Percentiles rank a stretch among this genome's conserved stretches.
phyloP scores from a whole-genome alignment of 1,140 invertebrate genomes.

The Apis dorsata region DNA sequence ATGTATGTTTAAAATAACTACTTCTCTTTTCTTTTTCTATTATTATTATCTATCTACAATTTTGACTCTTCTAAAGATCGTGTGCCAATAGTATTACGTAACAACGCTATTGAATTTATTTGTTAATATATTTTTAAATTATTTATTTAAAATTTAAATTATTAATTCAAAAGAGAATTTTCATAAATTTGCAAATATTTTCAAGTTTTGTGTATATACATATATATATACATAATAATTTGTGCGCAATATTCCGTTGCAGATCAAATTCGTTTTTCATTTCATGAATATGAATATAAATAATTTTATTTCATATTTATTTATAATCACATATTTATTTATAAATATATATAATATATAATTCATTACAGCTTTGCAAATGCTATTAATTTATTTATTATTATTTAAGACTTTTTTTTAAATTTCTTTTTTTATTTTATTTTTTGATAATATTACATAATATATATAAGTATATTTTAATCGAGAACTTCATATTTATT shows the following conservation, averaged over 20 bases:
- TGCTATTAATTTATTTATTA: slow-evolving; percentile 31
- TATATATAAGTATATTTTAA: not conserved
- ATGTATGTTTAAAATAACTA: slow-evolving; percentile 15
- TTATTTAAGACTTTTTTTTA: not conserved
- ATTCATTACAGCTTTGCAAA: slow-evolving; percentile 23
- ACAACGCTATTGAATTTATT: not conserved
- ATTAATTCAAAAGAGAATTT: not conserved
- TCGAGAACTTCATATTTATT: slow-evolving; percentile 18
- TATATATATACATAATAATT: too few species aligned
- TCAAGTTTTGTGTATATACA: too few species aligned
- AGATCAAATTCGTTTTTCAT: too few species aligned
- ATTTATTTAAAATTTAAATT: not conserved
- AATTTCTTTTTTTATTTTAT: slow-evolving; percentile 10
- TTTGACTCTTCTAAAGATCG: not conserved
- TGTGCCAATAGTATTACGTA: slow-evolving; percentile 26
- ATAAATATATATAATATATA: not conserved
- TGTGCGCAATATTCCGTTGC: too few species aligned
- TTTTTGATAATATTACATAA: slow-evolving; percentile 50
- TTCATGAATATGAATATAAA: too few species aligned
- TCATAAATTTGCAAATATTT: not conserved
- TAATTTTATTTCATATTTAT: too few species aligned
- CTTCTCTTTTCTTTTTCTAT: not conserved
- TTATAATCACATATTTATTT: too few species aligned
- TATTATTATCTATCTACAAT: not conserved
- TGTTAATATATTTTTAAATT: not conserved